Evolutionary conservation across 1,140 invertebrate species (phyloP).

Genomic region (Drosophila pallidifrons): DNA sequence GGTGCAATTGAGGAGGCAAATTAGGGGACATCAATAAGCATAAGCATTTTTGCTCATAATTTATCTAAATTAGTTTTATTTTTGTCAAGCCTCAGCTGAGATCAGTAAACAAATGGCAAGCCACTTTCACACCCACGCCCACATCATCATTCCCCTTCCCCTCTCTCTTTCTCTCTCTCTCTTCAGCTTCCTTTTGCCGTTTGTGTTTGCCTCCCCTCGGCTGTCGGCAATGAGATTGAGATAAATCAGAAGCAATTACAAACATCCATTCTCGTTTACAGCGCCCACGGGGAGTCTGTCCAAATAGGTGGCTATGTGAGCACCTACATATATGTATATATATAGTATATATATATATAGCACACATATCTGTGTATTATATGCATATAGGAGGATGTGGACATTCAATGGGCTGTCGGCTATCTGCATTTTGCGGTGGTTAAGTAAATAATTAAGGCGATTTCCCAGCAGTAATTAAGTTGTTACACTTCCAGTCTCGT

Average conservation of each 20-base stretch:
- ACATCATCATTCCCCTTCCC: not conserved
- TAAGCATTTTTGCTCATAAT: constrained; percentile 60
- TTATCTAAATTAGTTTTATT: constrained; percentile 75
- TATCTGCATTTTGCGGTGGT: constrained; percentile 11
- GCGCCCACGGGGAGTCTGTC: constrained; percentile 13
- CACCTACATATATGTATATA: constrained; percentile 7
- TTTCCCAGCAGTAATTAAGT: constrained; percentile 71
- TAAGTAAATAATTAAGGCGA: constrained; percentile 69
- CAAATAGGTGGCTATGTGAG: constrained; percentile 7
- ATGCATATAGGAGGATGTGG: not conserved
- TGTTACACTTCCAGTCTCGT: constrained; percentile 50
- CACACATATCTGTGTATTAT: not conserved
- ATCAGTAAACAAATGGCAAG: constrained; percentile 70
- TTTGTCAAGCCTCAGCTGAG: constrained; percentile 59
- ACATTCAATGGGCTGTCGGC: constrained; percentile 25
- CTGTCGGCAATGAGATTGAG: constrained; percentile 65
- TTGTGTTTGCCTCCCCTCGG: not conserved
- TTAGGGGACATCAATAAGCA: constrained; percentile 63
- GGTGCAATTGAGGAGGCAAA: constrained; percentile 30
- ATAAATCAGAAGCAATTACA: constrained; percentile 82
- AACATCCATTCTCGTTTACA: constrained; percentile 70
- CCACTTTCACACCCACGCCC: constrained; percentile 31
- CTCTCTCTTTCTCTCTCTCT: not conserved
- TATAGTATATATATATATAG: not conserved
- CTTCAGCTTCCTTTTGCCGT: not conserved